Evolutionary conservation across 1,140 invertebrate genomes (phyloP).

Genomic region (Diprion similis): DNA sequence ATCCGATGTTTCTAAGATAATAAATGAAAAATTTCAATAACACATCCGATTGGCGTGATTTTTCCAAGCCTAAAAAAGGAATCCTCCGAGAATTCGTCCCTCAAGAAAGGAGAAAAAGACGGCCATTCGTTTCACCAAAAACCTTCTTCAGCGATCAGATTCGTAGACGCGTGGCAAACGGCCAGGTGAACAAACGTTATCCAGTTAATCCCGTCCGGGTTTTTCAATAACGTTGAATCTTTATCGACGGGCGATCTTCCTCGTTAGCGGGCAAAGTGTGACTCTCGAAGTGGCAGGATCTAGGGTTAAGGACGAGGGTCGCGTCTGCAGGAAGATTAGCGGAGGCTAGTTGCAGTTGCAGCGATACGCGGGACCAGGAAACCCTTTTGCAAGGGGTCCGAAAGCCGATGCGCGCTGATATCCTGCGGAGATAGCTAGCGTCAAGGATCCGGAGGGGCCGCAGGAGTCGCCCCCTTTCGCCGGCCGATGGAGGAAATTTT

Average conservation of each 20-base stretch:
- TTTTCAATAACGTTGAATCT: neutral
- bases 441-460: neutral
- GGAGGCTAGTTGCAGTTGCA: neutral
- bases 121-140: too few relatives aligned
- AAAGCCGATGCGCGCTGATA: slow-evolving; percentile 15
- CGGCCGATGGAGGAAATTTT: slow-evolving; percentile 6
- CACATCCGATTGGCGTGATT: too few relatives aligned
- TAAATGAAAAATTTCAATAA: too few relatives aligned
- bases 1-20: too few relatives aligned
- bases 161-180: too few relatives aligned
- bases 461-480: slow-evolving; percentile 11
- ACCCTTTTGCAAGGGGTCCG: slow-evolving; percentile 24
- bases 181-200: too few relatives aligned
- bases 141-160: too few relatives aligned
- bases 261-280: slow-evolving; percentile 27
- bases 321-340: slow-evolving; percentile 16
- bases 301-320: slow-evolving; percentile 2
- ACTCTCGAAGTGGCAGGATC: slow-evolving; percentile 18
- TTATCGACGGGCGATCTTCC: slow-evolving; percentile 27
- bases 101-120: too few relatives aligned
- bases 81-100: too few relatives aligned
- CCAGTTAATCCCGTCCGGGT: too few relatives aligned
- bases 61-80: too few relatives aligned
- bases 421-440: slow-evolving; percentile 11
- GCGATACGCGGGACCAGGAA: slow-evolving; percentile 21